Percentiles rank a stretch among this genome's conserved stretches.
Conservation (phyloP, 2,888 invertebrate genomes). For the Drosophila robusta region DNA sequence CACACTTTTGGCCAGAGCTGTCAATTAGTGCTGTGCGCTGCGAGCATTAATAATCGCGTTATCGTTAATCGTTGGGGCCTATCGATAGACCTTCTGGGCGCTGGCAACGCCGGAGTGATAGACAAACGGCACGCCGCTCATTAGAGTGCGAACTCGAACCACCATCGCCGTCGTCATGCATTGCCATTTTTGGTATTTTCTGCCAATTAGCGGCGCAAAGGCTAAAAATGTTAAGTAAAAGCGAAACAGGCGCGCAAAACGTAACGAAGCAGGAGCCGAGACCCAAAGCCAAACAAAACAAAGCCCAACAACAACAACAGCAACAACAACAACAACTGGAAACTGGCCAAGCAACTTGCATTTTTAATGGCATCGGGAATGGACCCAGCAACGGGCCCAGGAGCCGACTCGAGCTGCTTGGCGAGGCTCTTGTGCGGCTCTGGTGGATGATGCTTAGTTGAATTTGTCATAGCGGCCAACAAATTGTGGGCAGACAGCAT, state of each 20-base stretch:
- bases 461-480: slow-evolving; percentile 66
- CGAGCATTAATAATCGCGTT: slow-evolving; percentile 30
- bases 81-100: slow-evolving; percentile 60
- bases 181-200: slow-evolving; percentile 83
- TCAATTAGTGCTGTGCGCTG: slow-evolving; percentile 43
- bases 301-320: slow-evolving; percentile 34
- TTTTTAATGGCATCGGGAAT: slow-evolving; percentile 72
- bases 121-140: slow-evolving; percentile 56
- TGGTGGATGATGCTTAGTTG: slow-evolving; percentile 56
- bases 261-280: slow-evolving; percentile 71
- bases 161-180: slow-evolving; percentile 59
- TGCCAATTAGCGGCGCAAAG: slow-evolving; percentile 82
- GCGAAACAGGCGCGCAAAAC: slow-evolving; percentile 74
- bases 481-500: slow-evolving; percentile 64
- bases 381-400: slow-evolving; percentile 19
- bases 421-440: slow-evolving; percentile 7
- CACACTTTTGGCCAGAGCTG: slow-evolving; percentile 32
- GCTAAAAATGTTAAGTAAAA: slow-evolving; percentile 80
- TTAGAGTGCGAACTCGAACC: slow-evolving; percentile 53
- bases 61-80: slow-evolving; percentile 36
- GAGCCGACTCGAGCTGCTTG: background rate
- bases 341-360: slow-evolving; percentile 69
- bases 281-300: slow-evolving; percentile 36
- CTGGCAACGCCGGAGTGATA: slow-evolving; percentile 5
- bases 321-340: slow-evolving; percentile 23